These are phyloP conservation scores for Goniozus legneri DNA, from an alignment of 1,140 invertebrate species.

Conservation along the genomic window DNA sequence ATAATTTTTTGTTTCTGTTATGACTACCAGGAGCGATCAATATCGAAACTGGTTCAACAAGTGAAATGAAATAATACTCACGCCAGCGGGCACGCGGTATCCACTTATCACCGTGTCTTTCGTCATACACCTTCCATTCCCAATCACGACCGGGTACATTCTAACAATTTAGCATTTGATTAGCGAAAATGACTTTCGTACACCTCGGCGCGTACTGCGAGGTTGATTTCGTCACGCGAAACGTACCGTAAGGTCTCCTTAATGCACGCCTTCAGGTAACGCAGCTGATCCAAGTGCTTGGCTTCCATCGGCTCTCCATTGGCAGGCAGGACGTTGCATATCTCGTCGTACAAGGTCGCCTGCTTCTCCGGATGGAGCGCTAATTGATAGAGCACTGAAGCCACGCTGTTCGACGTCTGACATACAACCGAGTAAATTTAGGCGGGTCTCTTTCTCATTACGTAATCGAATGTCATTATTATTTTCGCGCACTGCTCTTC, in stretches of 20 bases:
- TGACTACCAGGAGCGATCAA: too few relatives aligned
- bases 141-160: conserved; percentile 84
- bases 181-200: neutral
- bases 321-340: conserved; percentile 60
- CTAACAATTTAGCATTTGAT: conserved; percentile 47
- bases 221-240: neutral
- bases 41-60: too few relatives aligned
- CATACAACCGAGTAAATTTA: conserved; percentile 11
- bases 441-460: too few relatives aligned
- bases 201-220: neutral
- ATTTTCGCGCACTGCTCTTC: neutral
- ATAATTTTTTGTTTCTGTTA: too few relatives aligned
- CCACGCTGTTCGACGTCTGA: conserved; percentile 76
- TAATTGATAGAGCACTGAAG: conserved; percentile 77
- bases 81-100: conserved; percentile 83
- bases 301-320: conserved; percentile 58
- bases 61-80: too few relatives aligned
- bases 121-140: conserved; percentile 77
- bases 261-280: conserved; percentile 82
- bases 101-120: conserved; percentile 76
- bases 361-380: conserved; percentile 74
- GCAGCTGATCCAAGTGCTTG: conserved; percentile 66
- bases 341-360: conserved; percentile 67
- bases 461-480: neutral
- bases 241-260: conserved; percentile 81